Conservation (phyloP, 2,113 vertebrate genomes). For the Pao palembangensis region DNA sequence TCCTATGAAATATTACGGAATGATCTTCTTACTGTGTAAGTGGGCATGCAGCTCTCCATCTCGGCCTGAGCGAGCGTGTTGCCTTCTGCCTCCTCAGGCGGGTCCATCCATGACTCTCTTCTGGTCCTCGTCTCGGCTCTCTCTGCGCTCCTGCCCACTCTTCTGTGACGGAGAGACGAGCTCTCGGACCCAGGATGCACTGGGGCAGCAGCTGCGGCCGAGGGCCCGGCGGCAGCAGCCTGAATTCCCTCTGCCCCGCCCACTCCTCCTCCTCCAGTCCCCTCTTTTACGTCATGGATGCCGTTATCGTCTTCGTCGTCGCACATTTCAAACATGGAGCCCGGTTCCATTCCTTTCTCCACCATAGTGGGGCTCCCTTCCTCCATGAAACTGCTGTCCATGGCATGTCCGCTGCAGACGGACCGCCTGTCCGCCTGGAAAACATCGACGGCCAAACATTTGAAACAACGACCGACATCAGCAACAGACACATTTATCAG, state of each 20-base stretch:
- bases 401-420: conserved; percentile 43
- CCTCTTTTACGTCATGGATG: conserved; percentile 70
- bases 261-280: conserved; percentile 27
- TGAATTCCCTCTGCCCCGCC: conserved; percentile 21
- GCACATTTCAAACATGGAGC: conserved; percentile 83
- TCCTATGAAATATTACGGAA: neutral
- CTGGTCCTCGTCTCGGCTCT: conserved; percentile 71
- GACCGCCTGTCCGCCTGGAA: conserved; percentile 72
- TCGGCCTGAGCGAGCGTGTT: conserved; percentile 88
- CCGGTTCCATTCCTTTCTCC: conserved; percentile 88
- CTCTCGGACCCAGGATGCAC: conserved; percentile 41
- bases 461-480: too few species aligned
- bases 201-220: conserved; percentile 17
- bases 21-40: conserved; percentile 80
- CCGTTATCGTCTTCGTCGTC: conserved; percentile 87
- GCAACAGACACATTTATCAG: too few species aligned
- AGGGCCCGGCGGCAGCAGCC: neutral
- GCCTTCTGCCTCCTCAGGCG: conserved; percentile 80
- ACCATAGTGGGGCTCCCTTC: conserved; percentile 96
- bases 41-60: conserved; percentile 97
- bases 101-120: conserved; percentile 90
- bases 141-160: conserved; percentile 65
- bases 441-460: neutral
- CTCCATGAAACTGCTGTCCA: conserved; percentile 82
- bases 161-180: conserved; percentile 53